Evolutionary conservation across 2,113 vertebrate genomes (phyloP).

Genomic region (Plectropomus leopardus): DNA sequence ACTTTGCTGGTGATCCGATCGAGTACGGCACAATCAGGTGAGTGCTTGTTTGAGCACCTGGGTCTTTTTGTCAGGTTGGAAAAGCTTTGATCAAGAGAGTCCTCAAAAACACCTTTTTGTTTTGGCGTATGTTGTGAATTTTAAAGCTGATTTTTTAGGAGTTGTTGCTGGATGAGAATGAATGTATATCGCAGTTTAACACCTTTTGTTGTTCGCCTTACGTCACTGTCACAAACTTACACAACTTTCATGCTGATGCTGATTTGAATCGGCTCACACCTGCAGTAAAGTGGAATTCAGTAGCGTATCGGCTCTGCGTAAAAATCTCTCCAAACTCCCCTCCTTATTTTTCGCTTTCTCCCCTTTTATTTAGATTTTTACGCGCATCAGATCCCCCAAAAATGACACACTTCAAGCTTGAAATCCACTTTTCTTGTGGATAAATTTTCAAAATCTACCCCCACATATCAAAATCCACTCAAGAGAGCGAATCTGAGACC

Average conservation of each 20-base stretch:
- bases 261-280: conserved; percentile 18
- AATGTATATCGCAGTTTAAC: background rate
- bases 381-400: too few species aligned
- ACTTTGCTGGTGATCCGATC: conserved; percentile 72
- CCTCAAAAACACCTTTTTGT: too few species aligned
- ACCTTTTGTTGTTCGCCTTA: background rate
- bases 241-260: conserved; percentile 46
- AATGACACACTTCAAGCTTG: background rate
- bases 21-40: conserved; percentile 83
- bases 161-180: background rate
- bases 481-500: background rate
- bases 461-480: background rate
- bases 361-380: background rate
- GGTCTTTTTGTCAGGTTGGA: background rate
- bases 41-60: conserved; percentile 53
- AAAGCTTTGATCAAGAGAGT: background rate
- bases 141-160: too few species aligned
- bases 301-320: conserved; percentile 33
- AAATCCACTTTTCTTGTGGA: background rate
- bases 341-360: too few species aligned
- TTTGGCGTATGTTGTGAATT: too few species aligned
- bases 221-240: conserved; percentile 42
- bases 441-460: background rate
- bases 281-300: background rate
- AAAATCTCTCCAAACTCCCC: conserved; percentile 41